Percentiles rank a stretch among this genome's conserved stretches.
Conservation (phyloP, 2,797 vertebrate genomes). For the Paramormyrops hopkinsi region DNA sequence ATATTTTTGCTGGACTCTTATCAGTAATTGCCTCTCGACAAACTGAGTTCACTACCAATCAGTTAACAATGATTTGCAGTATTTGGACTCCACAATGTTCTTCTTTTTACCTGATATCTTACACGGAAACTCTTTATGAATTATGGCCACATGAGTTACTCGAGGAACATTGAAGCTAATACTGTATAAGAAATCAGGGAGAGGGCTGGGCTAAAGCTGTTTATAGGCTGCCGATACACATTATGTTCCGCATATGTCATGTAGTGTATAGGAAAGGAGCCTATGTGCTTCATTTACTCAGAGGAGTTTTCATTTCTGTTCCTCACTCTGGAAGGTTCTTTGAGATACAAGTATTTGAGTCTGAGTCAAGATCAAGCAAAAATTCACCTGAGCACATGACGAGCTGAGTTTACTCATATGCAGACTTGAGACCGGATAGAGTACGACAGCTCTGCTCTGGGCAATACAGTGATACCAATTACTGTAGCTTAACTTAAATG, state of each 20-base stretch:
- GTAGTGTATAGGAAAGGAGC: background rate
- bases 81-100: background rate
- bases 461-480: background rate
- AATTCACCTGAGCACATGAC: background rate
- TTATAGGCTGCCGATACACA: background rate
- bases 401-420: background rate
- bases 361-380: background rate
- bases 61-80: background rate
- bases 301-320: background rate
- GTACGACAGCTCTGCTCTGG: background rate
- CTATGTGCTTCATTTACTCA: background rate
- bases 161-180: background rate
- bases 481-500: background rate
- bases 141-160: background rate
- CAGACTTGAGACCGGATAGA: background rate
- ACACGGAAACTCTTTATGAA: background rate
- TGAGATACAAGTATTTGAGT: background rate
- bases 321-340: background rate
- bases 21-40: background rate
- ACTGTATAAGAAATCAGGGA: background rate
- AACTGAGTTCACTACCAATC: background rate
- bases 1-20: background rate
- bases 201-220: background rate
- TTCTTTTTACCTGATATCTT: background rate
- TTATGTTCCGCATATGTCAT: background rate